Conservation (phyloP, 2,888 invertebrate genomes). For the Aromia moschata region DNA sequence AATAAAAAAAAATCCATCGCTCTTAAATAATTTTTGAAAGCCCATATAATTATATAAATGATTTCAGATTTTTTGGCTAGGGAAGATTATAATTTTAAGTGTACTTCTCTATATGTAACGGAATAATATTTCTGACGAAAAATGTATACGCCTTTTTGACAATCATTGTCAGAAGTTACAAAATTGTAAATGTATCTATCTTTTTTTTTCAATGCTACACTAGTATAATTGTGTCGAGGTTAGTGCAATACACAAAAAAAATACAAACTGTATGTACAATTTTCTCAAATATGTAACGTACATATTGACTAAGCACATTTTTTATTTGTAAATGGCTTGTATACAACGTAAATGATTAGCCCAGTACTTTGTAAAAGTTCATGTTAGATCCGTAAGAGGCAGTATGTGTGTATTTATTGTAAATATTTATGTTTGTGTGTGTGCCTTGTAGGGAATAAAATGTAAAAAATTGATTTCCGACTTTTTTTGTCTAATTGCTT, state of each 20-base stretch:
- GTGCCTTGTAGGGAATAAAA: constrained; percentile 71
- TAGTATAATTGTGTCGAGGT: constrained; percentile 17
- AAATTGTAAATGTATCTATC: constrained; percentile 19
- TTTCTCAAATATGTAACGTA: constrained; percentile 26
- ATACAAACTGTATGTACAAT: constrained; percentile 30
- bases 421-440: constrained; percentile 69
- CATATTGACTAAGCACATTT: constrained; percentile 38
- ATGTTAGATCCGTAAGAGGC: constrained; percentile 47
- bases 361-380: constrained; percentile 42
- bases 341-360: constrained; percentile 36
- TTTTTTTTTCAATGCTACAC: constrained; percentile 11
- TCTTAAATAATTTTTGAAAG: no score
- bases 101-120: constrained; percentile 11
- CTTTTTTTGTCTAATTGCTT: no score
- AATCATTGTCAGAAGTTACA: constrained; percentile 53
- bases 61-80: no score
- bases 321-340: constrained; percentile 45
- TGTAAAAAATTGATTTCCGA: background rate
- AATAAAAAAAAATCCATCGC: no score
- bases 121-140: constrained; percentile 27
- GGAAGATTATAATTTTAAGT: no score
- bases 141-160: constrained; percentile 58
- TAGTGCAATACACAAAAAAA: constrained; percentile 18
- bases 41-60: no score
- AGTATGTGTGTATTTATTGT: constrained; percentile 63